These are phyloP conservation scores for Lycorma delicatula DNA, from an alignment of 1,140 invertebrate genomes.

Conservation along the genomic window DNA sequence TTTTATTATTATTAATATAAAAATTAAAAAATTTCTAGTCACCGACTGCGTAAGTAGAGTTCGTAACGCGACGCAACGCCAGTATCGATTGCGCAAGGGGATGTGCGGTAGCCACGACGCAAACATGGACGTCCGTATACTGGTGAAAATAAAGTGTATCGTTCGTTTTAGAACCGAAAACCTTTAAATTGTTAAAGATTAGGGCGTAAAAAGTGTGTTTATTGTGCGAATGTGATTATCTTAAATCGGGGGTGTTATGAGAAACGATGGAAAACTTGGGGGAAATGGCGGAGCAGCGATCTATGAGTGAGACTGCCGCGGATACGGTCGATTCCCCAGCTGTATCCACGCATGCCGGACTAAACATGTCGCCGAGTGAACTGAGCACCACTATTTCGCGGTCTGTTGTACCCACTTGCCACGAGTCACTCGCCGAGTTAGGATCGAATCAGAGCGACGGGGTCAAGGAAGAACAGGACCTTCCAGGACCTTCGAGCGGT, in stretches of 20 bases:
- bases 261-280: slow-evolving; percentile 26
- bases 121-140: slow-evolving; percentile 9
- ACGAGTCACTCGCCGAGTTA: slow-evolving; percentile 24
- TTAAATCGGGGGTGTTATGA: slow-evolving; percentile 8
- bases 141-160: slow-evolving; percentile 7
- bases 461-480: slow-evolving; percentile 7
- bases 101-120: slow-evolving; percentile 6
- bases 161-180: slow-evolving; percentile 2
- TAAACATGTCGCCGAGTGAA: slow-evolving; percentile 22
- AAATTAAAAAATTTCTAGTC: no score
- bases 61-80: no score
- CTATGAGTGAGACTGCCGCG: slow-evolving; percentile 20
- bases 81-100: slow-evolving; percentile 8
- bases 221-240: not conserved
- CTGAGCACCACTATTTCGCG: slow-evolving; percentile 24
- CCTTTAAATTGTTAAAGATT: not conserved
- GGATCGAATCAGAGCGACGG: slow-evolving; percentile 5
- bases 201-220: not conserved
- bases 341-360: slow-evolving; percentile 28
- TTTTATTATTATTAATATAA: no score
- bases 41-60: no score
- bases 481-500: not conserved
- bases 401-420: slow-evolving; percentile 20
- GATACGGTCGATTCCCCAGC: slow-evolving; percentile 28
- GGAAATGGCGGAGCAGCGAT: slow-evolving; percentile 26